Conservation (phyloP, 2,888 invertebrate genomes). For the Dioctria rufipes region DNA sequence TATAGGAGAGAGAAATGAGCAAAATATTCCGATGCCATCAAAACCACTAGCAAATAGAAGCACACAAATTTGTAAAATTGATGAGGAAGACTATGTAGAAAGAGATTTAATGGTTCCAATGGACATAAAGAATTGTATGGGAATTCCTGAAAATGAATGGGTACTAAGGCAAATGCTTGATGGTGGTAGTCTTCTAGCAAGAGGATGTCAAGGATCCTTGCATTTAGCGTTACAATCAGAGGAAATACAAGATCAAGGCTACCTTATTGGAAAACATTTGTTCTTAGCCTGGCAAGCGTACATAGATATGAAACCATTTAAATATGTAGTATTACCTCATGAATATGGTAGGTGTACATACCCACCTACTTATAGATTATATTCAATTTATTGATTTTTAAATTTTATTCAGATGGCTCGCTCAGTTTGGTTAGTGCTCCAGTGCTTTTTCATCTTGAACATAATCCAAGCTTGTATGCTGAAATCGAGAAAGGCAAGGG, state of each 20-base stretch:
- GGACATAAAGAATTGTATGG: constrained; percentile 73
- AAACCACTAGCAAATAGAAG: constrained; percentile 68
- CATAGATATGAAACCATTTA: constrained; percentile 82
- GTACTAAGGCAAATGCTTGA: constrained; percentile 84
- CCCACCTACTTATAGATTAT: background rate
- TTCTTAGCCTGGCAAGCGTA: constrained; percentile 62
- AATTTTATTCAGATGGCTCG: constrained; percentile 62
- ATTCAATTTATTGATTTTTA: background rate
- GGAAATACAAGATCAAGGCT: constrained; percentile 75
- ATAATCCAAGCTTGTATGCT: constrained; percentile 79
- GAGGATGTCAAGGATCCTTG: constrained; percentile 89
- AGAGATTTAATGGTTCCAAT: constrained; percentile 73
- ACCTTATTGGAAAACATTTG: too few species aligned
- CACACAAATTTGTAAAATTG: constrained; percentile 60
- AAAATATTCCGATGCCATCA: too few species aligned
- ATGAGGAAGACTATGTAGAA: constrained; percentile 67
- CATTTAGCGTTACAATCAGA: constrained; percentile 86
- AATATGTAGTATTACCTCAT: constrained; percentile 64
- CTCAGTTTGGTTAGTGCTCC: constrained; percentile 83
- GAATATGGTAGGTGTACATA: constrained; percentile 59
- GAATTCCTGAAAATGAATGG: constrained; percentile 84
- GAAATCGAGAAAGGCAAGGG: constrained; percentile 70
- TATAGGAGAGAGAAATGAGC: too few species aligned
- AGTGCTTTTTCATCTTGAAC: constrained; percentile 84
- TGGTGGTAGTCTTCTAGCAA: constrained; percentile 80